A percentile compares a stretch with the other conserved stretches of the same genome.
These are phyloP conservation scores for Mallotus villosus DNA, from an alignment of 2,797 vertebrate species.

Conservation along the genomic window DNA sequence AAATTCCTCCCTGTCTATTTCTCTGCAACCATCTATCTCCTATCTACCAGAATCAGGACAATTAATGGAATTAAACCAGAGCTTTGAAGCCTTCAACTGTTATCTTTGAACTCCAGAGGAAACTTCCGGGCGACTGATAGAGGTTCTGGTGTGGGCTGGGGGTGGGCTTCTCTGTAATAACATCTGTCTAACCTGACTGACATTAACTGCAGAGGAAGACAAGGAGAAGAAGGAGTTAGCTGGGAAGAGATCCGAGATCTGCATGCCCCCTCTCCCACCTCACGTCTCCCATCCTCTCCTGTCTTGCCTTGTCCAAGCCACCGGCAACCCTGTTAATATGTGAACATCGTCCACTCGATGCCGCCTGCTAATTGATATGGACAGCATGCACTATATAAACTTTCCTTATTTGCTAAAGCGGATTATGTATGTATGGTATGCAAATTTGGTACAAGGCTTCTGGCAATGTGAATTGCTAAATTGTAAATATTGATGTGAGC, in stretches of 20 bases:
- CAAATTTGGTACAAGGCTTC: conserved; percentile 37
- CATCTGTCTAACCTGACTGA: neutral
- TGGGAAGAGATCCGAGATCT: neutral
- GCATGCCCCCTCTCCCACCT: too few relatives aligned
- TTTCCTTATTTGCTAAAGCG: conserved; percentile 36
- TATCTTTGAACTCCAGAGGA: neutral
- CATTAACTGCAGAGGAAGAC: neutral
- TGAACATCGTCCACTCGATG: conserved; percentile 8
- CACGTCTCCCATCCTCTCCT: too few relatives aligned
- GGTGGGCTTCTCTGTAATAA: neutral
- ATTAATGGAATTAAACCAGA: neutral
- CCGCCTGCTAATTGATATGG: conserved; percentile 51
- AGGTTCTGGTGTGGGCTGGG: neutral
- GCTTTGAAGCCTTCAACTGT: neutral
- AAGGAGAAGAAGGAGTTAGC: neutral
- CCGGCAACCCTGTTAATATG: conserved; percentile 31
- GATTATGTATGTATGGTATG: conserved; percentile 58
- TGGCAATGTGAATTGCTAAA: conserved; percentile 34
- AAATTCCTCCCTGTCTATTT: neutral
- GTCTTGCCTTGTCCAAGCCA: neutral
- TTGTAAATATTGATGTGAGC: conserved; percentile 29
- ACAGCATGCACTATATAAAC: conserved; percentile 33
- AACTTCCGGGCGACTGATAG: neutral
- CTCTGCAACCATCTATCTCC: too few relatives aligned
- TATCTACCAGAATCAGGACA: neutral